Evolutionary conservation across 1,140 invertebrate genomes (phyloP), one percentile per base, ranked within the genome.

Genomic region (Euwallacea similis): DNA sequence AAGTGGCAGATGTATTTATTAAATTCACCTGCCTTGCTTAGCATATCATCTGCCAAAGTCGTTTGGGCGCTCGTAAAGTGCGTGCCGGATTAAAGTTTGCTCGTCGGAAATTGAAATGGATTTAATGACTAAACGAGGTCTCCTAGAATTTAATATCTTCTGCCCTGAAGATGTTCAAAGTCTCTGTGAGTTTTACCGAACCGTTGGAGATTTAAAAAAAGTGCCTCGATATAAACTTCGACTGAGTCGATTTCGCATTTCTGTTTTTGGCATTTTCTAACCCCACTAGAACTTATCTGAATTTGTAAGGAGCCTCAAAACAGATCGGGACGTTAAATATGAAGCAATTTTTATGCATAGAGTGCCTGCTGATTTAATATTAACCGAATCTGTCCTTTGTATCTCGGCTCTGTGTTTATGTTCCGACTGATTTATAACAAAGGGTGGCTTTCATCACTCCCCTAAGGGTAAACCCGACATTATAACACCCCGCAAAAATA

Each of bases 371-470:
- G 16, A 65, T 65, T 65, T 65, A 65, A 65, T 65, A 65, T 65
- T 65, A 65, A 65, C 63, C 15, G 53, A 65, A 65, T 65, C 63
- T 41, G 63, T 63, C 42, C 54, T 65, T 21, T 13, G 53, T 65
- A 53, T 54, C 53, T 33, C 15, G 53, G 59, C 60, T 44, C 33
- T 66, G 21, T 74, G 63, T 74, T 71, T 74, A 69, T 72, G 71
- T 61, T 64, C 66, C 63, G 43, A 53, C 69, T 74, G 76, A 77
- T 76, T 77, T 77, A 77, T 77, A 74, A 73, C 74, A 68, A 55
- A 60, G 72, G 73, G 75, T 74, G 71, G 70, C 61, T 74, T 75
- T 73, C 68, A 76, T 75, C 71, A 75, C 75, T 74, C 75, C 75
- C 76, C 71, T 56, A 68, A 65, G 72, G 74, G 55, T 73, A 43